Evolutionary conservation across 2,113 vertebrate species (phyloP), one percentile per base, ranked within the genome.

Genomic region (Cyphomyrus plagiostoma): DNA sequence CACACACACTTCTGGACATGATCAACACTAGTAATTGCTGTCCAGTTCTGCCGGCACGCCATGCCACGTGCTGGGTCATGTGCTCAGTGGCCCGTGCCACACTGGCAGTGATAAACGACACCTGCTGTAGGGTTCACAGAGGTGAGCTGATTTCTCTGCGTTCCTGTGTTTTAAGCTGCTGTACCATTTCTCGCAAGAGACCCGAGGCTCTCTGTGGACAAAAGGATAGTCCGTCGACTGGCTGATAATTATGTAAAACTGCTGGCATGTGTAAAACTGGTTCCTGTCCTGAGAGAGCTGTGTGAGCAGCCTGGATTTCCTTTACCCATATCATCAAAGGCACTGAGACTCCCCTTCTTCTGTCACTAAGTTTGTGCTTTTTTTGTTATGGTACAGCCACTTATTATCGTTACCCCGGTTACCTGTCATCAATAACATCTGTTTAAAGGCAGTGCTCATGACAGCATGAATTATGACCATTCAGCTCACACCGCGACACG

Each of bases 101-200:
- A 39, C 10, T 42, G 74, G 4, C 83, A 23, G 83, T 49, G 83
- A 48, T 86, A 19, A 39, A 39, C 91, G 91, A 92, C 89, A 92
- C 90, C 90, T 90, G 88, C 91, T 93, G 93, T 94, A 92, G 93
- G 93, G 93, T 94, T 92, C 91, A 90, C 91, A 6, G 88, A 90
- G 86, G 90, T 91, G 91, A 91, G 90, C 92, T 88, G 80, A 88
- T 86, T 84, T 92, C 15, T 92, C 90, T 89, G 92, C 74, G 17
- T 35, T 91, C 92, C n/a, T 83, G 74, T 90, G 90, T 91, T 89
- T 89, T 92, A 90, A 89, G 90, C 92, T 88, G 91, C 88, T 15
- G 90, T 86, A 90, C n/a, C n/a, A 11, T 30, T 70, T 70, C 74
- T 80, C 74, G 19, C 74, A 7, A 80, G 74, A 80, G 74, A 17